Percentiles rank a stretch among this genome's conserved stretches.
phyloP scores from a whole-genome alignment of 2,888 invertebrate genomes.

The Adelphocoris suturalis region DNA sequence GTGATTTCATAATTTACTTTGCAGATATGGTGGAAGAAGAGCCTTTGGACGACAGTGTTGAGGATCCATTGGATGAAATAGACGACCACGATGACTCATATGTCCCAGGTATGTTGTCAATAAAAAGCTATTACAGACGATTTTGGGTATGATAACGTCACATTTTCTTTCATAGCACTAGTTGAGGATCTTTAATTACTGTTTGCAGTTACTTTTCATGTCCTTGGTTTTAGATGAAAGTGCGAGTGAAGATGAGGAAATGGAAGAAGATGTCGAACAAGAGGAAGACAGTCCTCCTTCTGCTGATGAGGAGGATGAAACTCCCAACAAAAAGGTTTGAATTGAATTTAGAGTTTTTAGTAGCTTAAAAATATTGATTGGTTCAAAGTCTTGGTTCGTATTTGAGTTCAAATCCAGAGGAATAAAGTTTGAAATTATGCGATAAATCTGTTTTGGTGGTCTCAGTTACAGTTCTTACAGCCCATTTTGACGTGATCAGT shows the following conservation, averaged over 20 bases:
- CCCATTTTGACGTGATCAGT: too few species aligned
- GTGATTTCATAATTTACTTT: too few species aligned
- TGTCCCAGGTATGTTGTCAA: slow-evolving; percentile 45
- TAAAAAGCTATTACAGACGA: too few species aligned
- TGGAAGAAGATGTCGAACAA: neutral
- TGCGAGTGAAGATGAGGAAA: slow-evolving; percentile 51
- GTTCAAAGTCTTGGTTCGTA: too few species aligned
- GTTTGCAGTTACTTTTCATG: too few species aligned
- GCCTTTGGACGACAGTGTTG: slow-evolving; percentile 8
- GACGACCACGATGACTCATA: slow-evolving; percentile 58
- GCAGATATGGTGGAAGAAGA: slow-evolving; percentile 48
- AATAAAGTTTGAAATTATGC: too few species aligned
- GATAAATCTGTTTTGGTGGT: too few species aligned
- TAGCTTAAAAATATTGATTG: too few species aligned
- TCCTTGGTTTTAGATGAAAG: slow-evolving; percentile 21
- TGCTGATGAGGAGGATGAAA: neutral
- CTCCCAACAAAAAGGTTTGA: slow-evolving; percentile 44
- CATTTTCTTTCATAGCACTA: neutral
- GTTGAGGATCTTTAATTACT: too few species aligned
- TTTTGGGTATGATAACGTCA: neutral
- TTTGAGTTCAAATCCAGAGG: too few species aligned
- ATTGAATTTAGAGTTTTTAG: neutral
- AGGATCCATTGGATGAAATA: slow-evolving; percentile 54
- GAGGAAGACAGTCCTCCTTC: neutral
- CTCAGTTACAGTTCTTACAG: too few species aligned